phyloP scores from a whole-genome alignment of 2,888 invertebrate species.

The Pandemis corylana region DNA sequence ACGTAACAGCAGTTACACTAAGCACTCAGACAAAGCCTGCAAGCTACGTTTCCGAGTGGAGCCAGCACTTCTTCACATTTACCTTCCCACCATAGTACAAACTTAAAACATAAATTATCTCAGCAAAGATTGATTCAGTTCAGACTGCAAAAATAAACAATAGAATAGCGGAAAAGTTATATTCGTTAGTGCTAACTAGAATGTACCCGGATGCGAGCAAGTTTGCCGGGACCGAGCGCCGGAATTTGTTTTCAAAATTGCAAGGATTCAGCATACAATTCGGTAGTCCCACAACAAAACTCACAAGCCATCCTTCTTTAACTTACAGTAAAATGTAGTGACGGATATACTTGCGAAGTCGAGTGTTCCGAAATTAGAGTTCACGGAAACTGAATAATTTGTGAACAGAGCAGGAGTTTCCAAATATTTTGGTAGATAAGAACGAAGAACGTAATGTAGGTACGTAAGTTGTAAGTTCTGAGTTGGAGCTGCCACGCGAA shows the following conservation, averaged over 20 bases:
- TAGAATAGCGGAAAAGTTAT: slow-evolving; percentile 12
- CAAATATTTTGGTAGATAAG: slow-evolving; percentile 24
- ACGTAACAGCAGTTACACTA: no score
- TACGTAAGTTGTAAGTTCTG: slow-evolving; percentile 6
- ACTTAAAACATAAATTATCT: background rate
- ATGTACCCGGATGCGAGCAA: slow-evolving; percentile 19
- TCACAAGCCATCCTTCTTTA: background rate
- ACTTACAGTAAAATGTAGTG: background rate
- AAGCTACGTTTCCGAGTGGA: no score
- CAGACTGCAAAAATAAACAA: slow-evolving; percentile 5
- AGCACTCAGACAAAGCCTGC: no score
- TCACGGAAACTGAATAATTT: slow-evolving; percentile 1
- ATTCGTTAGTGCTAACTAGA: slow-evolving; percentile 26
- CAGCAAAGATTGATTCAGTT: background rate
- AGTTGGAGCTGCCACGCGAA: background rate
- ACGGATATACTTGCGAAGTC: background rate
- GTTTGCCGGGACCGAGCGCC: slow-evolving; percentile 1
- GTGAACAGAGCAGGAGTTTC: slow-evolving; percentile 15
- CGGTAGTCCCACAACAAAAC: background rate
- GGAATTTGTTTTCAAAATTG: slow-evolving; percentile 16
- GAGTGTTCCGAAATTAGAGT: background rate
- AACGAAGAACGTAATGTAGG: background rate
- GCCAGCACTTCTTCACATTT: no score
- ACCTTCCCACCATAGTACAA: background rate
- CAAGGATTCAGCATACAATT: background rate